Evolutionary conservation across 1,140 invertebrate genomes (phyloP).

Genomic region (Leptonema lineaticorne): DNA sequence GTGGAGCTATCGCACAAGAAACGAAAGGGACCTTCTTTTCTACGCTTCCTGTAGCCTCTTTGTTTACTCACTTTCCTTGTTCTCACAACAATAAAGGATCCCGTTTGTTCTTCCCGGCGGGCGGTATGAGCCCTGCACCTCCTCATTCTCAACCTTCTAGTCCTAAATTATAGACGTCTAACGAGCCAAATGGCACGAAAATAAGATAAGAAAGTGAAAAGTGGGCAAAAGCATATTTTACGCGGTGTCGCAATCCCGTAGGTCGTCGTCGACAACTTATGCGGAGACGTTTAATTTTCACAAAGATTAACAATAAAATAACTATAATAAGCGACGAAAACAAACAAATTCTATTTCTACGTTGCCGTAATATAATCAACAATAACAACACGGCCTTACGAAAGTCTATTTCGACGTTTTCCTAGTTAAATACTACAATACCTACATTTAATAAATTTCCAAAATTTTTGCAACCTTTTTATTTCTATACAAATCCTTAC

Average conservation of each 20-base stretch:
- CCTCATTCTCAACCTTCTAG: too few species aligned
- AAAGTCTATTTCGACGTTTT: too few species aligned
- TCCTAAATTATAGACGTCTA: slow-evolving; percentile 29
- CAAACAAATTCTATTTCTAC: too few species aligned
- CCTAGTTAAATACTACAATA: too few species aligned
- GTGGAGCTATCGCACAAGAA: slow-evolving; percentile 25
- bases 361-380: too few species aligned
- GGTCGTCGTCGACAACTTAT: background rate
- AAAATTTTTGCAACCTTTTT: too few species aligned
- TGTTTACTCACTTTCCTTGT: slow-evolving; percentile 33
- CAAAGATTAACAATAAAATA: too few species aligned
- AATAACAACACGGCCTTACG: too few species aligned
- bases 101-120: slow-evolving; percentile 19
- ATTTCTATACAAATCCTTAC: too few species aligned
- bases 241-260: background rate
- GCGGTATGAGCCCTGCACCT: background rate
- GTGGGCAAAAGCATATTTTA: slow-evolving; percentile 22
- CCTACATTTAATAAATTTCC: too few species aligned
- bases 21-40: slow-evolving; percentile 31
- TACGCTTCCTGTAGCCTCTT: slow-evolving; percentile 26
- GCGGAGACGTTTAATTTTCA: too few species aligned
- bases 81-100: slow-evolving; percentile 32
- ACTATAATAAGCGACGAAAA: too few species aligned
- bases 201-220: slow-evolving; percentile 31
- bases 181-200: slow-evolving; percentile 29